phyloP scores from a whole-genome alignment of 2,888 invertebrate species.

The Eilema sororculum region DNA sequence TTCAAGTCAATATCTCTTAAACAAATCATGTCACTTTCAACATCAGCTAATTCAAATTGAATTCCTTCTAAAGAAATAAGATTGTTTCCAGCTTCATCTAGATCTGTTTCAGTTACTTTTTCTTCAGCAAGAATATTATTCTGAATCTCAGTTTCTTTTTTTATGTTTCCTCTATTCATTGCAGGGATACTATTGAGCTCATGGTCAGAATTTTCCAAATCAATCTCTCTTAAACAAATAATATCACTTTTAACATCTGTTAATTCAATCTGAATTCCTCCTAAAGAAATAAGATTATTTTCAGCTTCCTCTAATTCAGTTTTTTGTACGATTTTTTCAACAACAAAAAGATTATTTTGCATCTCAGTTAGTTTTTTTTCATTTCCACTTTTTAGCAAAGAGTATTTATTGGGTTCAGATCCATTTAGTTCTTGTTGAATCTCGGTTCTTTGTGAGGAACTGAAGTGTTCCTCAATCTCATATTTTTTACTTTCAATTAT shows the following conservation, averaged over 20 bases:
- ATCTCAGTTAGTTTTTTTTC: neutral
- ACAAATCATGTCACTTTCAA: neutral
- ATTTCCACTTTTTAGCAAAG: neutral
- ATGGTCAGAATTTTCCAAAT: neutral
- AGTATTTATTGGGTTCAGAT: neutral
- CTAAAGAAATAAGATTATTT: conserved; percentile 10
- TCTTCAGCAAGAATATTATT: conserved; percentile 7
- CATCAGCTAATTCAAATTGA: conserved; percentile 14
- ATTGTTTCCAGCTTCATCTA: conserved; percentile 10
- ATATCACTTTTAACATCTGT: neutral
- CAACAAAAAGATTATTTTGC: neutral
- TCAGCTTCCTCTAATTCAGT: conserved; percentile 9
- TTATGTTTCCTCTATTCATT: neutral
- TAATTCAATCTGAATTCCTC: conserved; percentile 21
- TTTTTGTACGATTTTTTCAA: neutral
- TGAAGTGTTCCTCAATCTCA: neutral
- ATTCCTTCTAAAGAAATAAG: conserved; percentile 18
- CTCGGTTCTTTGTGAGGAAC: neutral
- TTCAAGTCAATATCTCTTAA: conserved; percentile 5
- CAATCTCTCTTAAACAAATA: conserved; percentile 9
- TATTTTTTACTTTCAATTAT: neutral
- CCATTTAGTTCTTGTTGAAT: neutral
- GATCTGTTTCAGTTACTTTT: conserved; percentile 1
- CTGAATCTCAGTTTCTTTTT: neutral
- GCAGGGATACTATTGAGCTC: neutral